These are phyloP conservation scores for Tachyglossus aculeatus DNA, from an alignment of 2,797 vertebrate species.

Conservation along the genomic window DNA sequence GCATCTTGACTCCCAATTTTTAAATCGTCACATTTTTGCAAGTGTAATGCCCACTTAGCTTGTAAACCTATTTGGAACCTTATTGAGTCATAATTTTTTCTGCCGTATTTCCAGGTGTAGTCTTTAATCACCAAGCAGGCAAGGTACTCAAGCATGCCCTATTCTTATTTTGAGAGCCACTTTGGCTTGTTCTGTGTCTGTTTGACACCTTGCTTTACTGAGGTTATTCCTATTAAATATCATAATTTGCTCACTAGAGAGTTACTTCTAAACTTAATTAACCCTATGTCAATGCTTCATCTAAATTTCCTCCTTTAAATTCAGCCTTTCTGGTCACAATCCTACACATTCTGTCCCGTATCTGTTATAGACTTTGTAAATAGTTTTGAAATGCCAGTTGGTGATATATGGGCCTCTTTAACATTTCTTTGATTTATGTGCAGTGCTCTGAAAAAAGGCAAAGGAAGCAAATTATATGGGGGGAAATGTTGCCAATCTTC, in stretches of 20 bases:
- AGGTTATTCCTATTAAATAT: constrained; percentile 75
- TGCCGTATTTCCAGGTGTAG: constrained; percentile 69
- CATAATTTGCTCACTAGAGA: constrained; percentile 52
- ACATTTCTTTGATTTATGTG: constrained; percentile 83
- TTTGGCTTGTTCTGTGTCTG: constrained; percentile 62
- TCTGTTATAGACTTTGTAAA: constrained; percentile 75
- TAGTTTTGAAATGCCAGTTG: constrained; percentile 76
- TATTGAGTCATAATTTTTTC: constrained; percentile 77
- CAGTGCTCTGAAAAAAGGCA: constrained; percentile 77
- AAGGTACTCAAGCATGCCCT: constrained; percentile 79
- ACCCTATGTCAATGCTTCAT: constrained; percentile 62
- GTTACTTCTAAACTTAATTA: constrained; percentile 79
- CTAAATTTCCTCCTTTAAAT: constrained; percentile 55
- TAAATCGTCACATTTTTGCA: constrained; percentile 3
- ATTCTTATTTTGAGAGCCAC: constrained; percentile 71
- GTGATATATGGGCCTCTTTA: constrained; percentile 81
- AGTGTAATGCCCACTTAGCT: constrained; percentile 66
- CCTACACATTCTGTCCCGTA: constrained; percentile 59
- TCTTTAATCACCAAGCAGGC: constrained; percentile 75
- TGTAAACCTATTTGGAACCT: constrained; percentile 64
- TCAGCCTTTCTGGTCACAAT: constrained; percentile 51
- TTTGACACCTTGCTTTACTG: constrained; percentile 71
- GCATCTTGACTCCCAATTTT: not conserved
- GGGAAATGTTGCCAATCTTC: constrained; percentile 74
- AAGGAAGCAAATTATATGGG: constrained; percentile 83